phyloP scores from a whole-genome alignment of 2,888 invertebrate species.

The Aphodius granarius region DNA sequence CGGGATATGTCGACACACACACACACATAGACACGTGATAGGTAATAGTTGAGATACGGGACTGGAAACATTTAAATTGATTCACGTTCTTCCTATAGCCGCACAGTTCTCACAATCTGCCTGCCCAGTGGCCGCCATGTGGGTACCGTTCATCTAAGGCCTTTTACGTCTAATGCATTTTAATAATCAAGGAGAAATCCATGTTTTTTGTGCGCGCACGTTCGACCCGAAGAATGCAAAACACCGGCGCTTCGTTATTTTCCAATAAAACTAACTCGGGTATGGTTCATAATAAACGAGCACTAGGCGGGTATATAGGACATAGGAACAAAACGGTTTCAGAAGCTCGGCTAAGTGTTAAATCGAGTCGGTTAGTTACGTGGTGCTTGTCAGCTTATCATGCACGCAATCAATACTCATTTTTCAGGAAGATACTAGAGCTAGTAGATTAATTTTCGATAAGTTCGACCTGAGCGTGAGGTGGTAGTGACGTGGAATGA shows the following conservation, averaged over 20 bases:
- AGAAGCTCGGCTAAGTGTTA: neutral
- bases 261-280: neutral
- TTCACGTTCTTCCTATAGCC: neutral
- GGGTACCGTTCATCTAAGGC: neutral
- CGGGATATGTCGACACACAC: neutral
- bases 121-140: neutral
- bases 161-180: neutral
- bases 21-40: neutral
- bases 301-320: no score
- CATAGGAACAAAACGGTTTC: no score
- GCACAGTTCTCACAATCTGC: neutral
- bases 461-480: neutral
- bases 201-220: neutral
- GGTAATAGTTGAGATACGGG: neutral
- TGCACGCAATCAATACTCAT: neutral
- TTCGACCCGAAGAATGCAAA: neutral
- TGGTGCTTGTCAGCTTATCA: neutral
- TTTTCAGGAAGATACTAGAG: neutral
- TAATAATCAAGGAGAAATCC: neutral
- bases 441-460: constrained; percentile 12
- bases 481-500: neutral
- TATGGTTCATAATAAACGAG: no score
- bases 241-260: neutral
- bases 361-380: neutral
- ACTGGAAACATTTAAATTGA: neutral